phyloP scores from a whole-genome alignment of 2,113 vertebrate species.

The Zonotrichia leucophrys region DNA sequence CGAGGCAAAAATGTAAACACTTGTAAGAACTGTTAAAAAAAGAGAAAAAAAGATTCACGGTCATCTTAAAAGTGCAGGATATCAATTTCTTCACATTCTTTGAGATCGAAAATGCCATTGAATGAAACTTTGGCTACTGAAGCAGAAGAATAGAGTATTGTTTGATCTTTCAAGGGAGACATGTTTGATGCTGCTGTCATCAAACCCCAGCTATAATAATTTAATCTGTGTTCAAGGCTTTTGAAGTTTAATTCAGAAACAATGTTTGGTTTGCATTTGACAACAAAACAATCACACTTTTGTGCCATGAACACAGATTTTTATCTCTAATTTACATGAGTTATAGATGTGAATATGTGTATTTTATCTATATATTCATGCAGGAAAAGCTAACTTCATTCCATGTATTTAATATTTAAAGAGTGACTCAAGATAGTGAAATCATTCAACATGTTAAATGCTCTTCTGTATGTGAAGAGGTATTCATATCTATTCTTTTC shows the following conservation, averaged over 20 bases:
- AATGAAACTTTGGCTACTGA: slow-evolving; percentile 2
- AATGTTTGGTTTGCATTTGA: not conserved
- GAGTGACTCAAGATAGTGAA: not conserved
- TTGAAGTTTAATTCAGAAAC: slow-evolving; percentile 22
- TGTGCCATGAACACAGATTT: not conserved
- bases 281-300: not conserved
- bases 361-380: not conserved
- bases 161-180: slow-evolving; percentile 4
- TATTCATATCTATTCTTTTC: not conserved
- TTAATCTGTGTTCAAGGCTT: not conserved
- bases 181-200: not conserved
- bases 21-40: not conserved
- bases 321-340: not conserved
- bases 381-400: not conserved
- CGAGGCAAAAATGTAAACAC: not conserved
- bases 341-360: not conserved
- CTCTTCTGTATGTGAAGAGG: not conserved
- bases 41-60: not conserved
- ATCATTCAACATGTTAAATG: not conserved
- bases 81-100: not conserved
- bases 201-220: not conserved
- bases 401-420: not conserved
- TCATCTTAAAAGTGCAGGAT: not conserved
- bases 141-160: not conserved
- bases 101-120: not conserved